phyloP scores from a whole-genome alignment of 2,888 invertebrate genomes.

The Daptonema setosum region DNA sequence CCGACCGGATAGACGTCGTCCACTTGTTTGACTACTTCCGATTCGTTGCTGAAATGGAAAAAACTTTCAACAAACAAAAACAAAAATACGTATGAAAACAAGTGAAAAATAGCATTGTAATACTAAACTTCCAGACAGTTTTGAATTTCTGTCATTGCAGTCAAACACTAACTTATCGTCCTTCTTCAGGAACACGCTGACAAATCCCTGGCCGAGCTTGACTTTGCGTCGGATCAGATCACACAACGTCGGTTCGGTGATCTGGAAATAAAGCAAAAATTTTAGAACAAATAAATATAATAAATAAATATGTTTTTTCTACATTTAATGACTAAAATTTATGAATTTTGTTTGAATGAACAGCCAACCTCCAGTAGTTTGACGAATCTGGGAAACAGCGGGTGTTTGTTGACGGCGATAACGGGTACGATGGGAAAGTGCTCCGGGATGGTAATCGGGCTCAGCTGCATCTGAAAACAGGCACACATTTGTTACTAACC shows the following conservation, averaged over 20 bases:
- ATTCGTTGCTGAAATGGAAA: slow-evolving; percentile 43
- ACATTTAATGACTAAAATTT: not conserved
- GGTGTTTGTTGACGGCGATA: slow-evolving; percentile 74
- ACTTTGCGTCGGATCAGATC: slow-evolving; percentile 76
- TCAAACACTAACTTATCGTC: slow-evolving; percentile 45
- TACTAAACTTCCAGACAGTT: not conserved
- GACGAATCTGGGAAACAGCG: slow-evolving; percentile 90
- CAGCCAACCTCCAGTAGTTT: slow-evolving; percentile 67
- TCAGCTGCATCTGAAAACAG: not conserved
- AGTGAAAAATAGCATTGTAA: too few species aligned
- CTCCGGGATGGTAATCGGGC: slow-evolving; percentile 58
- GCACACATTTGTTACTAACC: not conserved
- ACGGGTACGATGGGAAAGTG: slow-evolving; percentile 88
- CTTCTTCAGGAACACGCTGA: slow-evolving; percentile 82
- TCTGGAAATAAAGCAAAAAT: slow-evolving; percentile 36
- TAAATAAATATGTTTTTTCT: not conserved
- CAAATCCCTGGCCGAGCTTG: slow-evolving; percentile 80
- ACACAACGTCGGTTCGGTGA: slow-evolving; percentile 63
- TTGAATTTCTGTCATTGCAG: not conserved
- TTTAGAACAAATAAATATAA: slow-evolving; percentile 1
- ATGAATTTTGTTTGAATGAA: not conserved
- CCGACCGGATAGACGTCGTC: slow-evolving; percentile 72
- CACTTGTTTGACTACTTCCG: slow-evolving; percentile 57
- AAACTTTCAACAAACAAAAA: not conserved
- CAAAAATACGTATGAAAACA: slow-evolving; percentile 2